These are phyloP conservation scores for Byasa hedistus DNA, from an alignment of 2,888 invertebrate species.

Conservation along the genomic window DNA sequence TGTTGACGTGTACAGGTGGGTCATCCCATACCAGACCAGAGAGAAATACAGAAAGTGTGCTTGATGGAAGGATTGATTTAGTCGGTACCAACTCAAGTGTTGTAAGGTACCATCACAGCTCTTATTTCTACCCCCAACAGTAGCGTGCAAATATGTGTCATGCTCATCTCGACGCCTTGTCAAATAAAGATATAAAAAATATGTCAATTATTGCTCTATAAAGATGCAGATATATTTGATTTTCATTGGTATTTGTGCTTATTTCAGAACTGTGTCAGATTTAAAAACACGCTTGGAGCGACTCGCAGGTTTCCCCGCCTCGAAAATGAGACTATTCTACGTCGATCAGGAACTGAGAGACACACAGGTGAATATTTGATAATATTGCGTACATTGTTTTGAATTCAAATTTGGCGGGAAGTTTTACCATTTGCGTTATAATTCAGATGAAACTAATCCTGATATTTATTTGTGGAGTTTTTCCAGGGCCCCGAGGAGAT, in stretches of 20 bases:
- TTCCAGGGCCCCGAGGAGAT: slow-evolving; percentile 90
- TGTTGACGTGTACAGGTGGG: slow-evolving; percentile 85
- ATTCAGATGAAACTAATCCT: slow-evolving; percentile 14
- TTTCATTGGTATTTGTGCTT: background rate
- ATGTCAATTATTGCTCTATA: no score
- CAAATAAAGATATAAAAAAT: no score
- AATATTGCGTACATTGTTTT: background rate
- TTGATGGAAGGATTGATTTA: no score
- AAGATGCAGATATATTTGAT: no score
- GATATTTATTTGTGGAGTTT: slow-evolving; percentile 31
- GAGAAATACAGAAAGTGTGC: no score
- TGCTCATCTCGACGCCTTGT: no score
- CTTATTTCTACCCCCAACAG: no score
- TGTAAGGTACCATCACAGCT: no score
- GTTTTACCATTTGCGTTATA: background rate
- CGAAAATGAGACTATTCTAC: slow-evolving; percentile 93
- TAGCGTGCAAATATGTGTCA: no score
- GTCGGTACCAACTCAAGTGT: no score
- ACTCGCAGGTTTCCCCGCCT: slow-evolving; percentile 89
- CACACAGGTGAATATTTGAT: slow-evolving; percentile 62
- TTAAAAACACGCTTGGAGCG: slow-evolving; percentile 89
- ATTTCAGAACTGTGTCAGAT: slow-evolving; percentile 87
- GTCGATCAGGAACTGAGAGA: slow-evolving; percentile 89
- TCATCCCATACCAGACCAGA: background rate
- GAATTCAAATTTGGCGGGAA: background rate